Evolutionary conservation across 2,797 vertebrate genomes (phyloP), one percentile per base, ranked within the genome.

Genomic region (Scolopax rusticola): DNA sequence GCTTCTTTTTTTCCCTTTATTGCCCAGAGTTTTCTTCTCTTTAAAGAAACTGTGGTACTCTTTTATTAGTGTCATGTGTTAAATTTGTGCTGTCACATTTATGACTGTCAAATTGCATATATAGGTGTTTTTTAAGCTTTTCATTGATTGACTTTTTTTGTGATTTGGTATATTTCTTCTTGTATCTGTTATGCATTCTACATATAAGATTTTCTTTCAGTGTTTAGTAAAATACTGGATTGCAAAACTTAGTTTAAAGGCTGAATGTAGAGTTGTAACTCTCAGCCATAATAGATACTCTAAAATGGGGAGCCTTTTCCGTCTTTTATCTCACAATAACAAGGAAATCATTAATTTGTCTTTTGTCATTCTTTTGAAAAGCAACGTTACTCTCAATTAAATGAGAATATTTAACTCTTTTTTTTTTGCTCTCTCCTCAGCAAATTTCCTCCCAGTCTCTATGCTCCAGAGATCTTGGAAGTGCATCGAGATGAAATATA

Each of bases 391-490:
- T 87, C 61, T 77, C 38, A 68, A 43, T 93, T 3, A 14, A 61
- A 68, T 78, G 38, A 81, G 12, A 57, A n/a, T 64, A 70, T 89
- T 79, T 65, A 78, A 48, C 16, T 24, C 21, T 11, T 25, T 28
- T 87, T 27, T 61, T 61, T 23, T 15, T 17, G 7, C 8, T 47
- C 15, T 3, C 14, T 5, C 12, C 14, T n/a, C 95, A 99, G 99
- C 97, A 98, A 98, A 92, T 98, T 99, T 95, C 98, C 99, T 81
- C 99, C 99, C 20, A 99, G 98, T 93, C 96, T 99, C 12, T 97
- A 97, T 83, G 98, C 99, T 86, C 93, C 97, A 21, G 79, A 87
- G 4, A 97, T 99, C 70, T 96, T 97, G 4, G 80, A 97, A 11
- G 85, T 88, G 84, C 98, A 99, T 68, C 97, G 73, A n/a, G 98